Conservation (phyloP, 2,888 invertebrate species). For the Hololepta plana region DNA sequence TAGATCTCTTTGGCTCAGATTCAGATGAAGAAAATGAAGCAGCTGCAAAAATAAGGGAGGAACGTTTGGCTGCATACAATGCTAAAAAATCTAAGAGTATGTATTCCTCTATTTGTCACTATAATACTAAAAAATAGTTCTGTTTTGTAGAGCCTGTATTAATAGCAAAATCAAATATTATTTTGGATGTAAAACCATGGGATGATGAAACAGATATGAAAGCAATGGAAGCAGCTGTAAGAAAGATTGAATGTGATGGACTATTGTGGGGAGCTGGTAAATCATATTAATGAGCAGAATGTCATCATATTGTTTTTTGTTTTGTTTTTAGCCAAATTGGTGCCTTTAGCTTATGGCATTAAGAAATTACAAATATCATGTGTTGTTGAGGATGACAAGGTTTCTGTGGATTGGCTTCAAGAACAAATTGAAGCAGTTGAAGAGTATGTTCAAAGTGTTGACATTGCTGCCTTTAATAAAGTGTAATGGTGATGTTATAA, state of each 20-base stretch:
- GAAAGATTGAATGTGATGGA: slow-evolving; percentile 65
- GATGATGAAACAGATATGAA: slow-evolving; percentile 89
- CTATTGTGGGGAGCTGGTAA: slow-evolving; percentile 79
- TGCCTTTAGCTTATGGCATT: slow-evolving; percentile 84
- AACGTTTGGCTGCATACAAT: slow-evolving; percentile 73
- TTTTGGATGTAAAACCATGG: slow-evolving; percentile 87
- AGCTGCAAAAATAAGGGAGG: slow-evolving; percentile 57
- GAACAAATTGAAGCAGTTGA: slow-evolving; percentile 73
- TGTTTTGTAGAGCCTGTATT: slow-evolving; percentile 51
- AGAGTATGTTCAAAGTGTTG: slow-evolving; percentile 81
- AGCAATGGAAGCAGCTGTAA: slow-evolving; percentile 61
- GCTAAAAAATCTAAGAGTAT: slow-evolving; percentile 81
- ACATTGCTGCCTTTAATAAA: slow-evolving; percentile 92
- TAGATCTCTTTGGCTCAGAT: slow-evolving; percentile 68
- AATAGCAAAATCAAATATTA: slow-evolving; percentile 88
- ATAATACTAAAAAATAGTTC: slow-evolving; percentile 10
- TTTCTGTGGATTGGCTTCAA: slow-evolving; percentile 71
- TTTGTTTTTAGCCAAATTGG: slow-evolving; percentile 50
- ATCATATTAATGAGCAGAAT: slow-evolving; percentile 13
- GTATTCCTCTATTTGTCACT: slow-evolving; percentile 5
- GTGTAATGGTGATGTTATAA: too few relatives aligned
- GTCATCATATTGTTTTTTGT: slow-evolving; percentile 5
- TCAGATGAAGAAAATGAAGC: slow-evolving; percentile 62
- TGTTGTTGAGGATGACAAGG: slow-evolving; percentile 93
- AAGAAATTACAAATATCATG: slow-evolving; percentile 80